Evolutionary conservation across 2,888 invertebrate species (phyloP).

Genomic region (Mesochorus sp.): DNA sequence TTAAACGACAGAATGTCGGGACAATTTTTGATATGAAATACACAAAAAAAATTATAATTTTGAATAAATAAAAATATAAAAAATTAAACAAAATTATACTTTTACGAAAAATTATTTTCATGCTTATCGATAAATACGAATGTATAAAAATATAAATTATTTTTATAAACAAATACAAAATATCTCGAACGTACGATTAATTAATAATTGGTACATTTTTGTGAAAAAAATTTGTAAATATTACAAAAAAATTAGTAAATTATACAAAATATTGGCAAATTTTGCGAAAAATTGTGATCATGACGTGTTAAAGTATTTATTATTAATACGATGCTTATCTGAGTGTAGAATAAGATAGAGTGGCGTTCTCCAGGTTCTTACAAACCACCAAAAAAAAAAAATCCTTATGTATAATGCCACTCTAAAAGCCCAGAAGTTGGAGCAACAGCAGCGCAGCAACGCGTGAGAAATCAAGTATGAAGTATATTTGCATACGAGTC

Average conservation of each 20-base stretch:
- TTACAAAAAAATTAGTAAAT: background rate
- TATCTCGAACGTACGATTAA: no score
- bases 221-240: background rate
- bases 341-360: slow-evolving; percentile 25
- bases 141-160: background rate
- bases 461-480: slow-evolving; percentile 79
- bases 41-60: no score
- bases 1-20: slow-evolving; percentile 42
- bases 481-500: slow-evolving; percentile 80
- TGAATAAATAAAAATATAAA: background rate
- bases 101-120: no score
- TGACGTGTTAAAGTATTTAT: background rate
- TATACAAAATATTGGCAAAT: background rate
- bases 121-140: no score
- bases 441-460: background rate
- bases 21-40: slow-evolving; percentile 69
- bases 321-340: slow-evolving; percentile 29
- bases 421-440: slow-evolving; percentile 40
- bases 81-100: background rate
- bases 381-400: slow-evolving; percentile 42
- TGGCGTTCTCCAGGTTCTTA: no score
- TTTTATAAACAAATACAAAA: no score
- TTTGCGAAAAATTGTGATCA: background rate
- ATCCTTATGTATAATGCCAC: slow-evolving; percentile 54
- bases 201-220: no score